phyloP scores from a whole-genome alignment of 2,888 invertebrate species.

The Xanthia icteritia region DNA sequence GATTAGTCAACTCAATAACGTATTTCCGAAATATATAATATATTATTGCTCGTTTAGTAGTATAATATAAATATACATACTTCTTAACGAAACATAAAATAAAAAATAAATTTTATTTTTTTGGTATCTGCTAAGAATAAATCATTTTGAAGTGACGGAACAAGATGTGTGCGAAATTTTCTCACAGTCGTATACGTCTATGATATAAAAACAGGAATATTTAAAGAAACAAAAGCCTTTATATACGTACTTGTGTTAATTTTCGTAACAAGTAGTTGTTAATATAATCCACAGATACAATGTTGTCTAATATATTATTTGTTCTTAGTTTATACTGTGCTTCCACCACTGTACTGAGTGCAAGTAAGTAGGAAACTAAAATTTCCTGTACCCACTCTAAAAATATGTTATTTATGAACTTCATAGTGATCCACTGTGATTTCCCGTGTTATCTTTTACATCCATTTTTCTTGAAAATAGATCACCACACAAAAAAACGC shows the following conservation, averaged over 20 bases:
- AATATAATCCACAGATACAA: background rate
- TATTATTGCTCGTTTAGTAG: too few relatives aligned
- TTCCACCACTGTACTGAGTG: background rate
- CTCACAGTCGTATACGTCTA: conserved; percentile 4
- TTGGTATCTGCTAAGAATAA: too few relatives aligned
- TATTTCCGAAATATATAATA: too few relatives aligned
- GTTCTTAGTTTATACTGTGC: conserved; percentile 12
- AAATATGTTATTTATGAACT: background rate
- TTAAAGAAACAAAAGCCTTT: background rate
- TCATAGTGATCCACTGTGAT: too few relatives aligned
- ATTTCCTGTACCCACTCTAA: rapidly evolving
- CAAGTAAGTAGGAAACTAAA: conserved; percentile 24
- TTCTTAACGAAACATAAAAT: too few relatives aligned
- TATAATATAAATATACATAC: too few relatives aligned
- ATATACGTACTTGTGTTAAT: background rate
- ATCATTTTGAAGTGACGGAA: background rate
- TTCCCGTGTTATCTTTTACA: background rate
- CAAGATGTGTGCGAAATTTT: background rate
- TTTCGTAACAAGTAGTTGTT: background rate
- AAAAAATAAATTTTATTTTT: too few relatives aligned
- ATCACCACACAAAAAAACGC: background rate
- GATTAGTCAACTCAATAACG: too few relatives aligned
- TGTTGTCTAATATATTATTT: conserved; percentile 15
- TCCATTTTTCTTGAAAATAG: background rate
- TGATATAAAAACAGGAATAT: background rate